Conservation (phyloP, 1,140 invertebrate genomes). For the Monochamus saltuarius region DNA sequence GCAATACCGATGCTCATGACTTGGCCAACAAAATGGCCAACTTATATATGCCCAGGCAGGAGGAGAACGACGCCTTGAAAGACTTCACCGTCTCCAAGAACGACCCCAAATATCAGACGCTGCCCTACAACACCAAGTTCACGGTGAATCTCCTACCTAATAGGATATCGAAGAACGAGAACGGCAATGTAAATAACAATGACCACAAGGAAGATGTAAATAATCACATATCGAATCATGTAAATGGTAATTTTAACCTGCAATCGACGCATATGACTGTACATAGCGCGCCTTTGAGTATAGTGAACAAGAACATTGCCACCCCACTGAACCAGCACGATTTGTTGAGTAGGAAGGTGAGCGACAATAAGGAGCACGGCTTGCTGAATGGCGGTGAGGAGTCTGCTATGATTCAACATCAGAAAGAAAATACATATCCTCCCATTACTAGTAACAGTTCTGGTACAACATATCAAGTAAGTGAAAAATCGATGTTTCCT, state of each 20-base stretch:
- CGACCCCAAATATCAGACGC: slow-evolving; percentile 90
- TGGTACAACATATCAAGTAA: slow-evolving; percentile 36
- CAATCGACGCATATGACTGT: slow-evolving; percentile 58
- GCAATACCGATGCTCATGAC: slow-evolving; percentile 36
- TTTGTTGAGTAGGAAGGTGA: slow-evolving; percentile 41
- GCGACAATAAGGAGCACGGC: slow-evolving; percentile 27
- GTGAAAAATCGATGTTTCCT: too few relatives aligned
- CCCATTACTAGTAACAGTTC: slow-evolving; percentile 14
- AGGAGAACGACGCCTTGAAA: slow-evolving; percentile 45
- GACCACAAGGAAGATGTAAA: slow-evolving; percentile 38
- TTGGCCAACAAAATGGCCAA: slow-evolving; percentile 38
- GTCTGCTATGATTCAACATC: neutral
- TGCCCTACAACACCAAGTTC: slow-evolving; percentile 87
- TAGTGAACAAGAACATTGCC: slow-evolving; percentile 66
- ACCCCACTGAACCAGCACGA: slow-evolving; percentile 60
- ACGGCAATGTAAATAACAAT: slow-evolving; percentile 22
- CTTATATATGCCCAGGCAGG: slow-evolving; percentile 28
- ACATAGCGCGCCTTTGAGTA: slow-evolving; percentile 65
- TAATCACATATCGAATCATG: slow-evolving; percentile 45
- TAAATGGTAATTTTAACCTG: slow-evolving; percentile 36
- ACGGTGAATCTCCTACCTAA: slow-evolving; percentile 58
- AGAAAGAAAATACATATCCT: slow-evolving; percentile 26
- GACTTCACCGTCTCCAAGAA: slow-evolving; percentile 71
- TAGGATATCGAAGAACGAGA: slow-evolving; percentile 45
- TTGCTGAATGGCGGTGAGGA: slow-evolving; percentile 22